phyloP scores from a whole-genome alignment of 1,140 invertebrate species.

The Micrasema longulum region DNA sequence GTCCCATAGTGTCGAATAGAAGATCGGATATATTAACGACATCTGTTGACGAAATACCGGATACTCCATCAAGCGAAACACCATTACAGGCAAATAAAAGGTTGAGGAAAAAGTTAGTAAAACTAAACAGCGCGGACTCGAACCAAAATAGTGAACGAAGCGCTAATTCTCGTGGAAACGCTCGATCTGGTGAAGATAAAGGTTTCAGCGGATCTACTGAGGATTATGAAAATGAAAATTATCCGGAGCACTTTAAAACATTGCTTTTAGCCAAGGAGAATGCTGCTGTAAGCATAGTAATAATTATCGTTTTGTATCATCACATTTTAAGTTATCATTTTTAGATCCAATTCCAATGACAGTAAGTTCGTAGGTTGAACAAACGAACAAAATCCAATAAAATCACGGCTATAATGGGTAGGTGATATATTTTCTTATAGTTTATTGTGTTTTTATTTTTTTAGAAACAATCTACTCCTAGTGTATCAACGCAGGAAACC shows the following conservation, averaged over 20 bases:
- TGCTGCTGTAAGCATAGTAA: slow-evolving; percentile 34
- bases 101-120: slow-evolving; percentile 42
- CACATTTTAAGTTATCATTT: not conserved
- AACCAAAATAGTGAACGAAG: slow-evolving; percentile 23
- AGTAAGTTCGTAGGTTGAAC: too few species aligned
- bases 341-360: too few species aligned
- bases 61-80: not conserved
- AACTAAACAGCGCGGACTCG: slow-evolving; percentile 19
- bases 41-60: not conserved
- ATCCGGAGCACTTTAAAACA: slow-evolving; percentile 52
- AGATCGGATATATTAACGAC: slow-evolving; percentile 2
- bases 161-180: slow-evolving; percentile 41
- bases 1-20: not conserved
- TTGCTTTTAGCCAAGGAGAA: slow-evolving; percentile 49
- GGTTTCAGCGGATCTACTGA: slow-evolving; percentile 30
- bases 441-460: not conserved
- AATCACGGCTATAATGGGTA: too few species aligned
- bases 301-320: not conserved
- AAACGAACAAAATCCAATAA: too few species aligned
- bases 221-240: slow-evolving; percentile 51
- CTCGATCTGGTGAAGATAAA: slow-evolving; percentile 30
- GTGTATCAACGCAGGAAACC: slow-evolving; percentile 45
- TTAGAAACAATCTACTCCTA: slow-evolving; percentile 5
- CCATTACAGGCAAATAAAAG: slow-evolving; percentile 28
- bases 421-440: too few species aligned